Evolutionary conservation across 2,113 vertebrate genomes (phyloP), one percentile per base, ranked within the genome.

Genomic region (Bambusicola thoracicus): DNA sequence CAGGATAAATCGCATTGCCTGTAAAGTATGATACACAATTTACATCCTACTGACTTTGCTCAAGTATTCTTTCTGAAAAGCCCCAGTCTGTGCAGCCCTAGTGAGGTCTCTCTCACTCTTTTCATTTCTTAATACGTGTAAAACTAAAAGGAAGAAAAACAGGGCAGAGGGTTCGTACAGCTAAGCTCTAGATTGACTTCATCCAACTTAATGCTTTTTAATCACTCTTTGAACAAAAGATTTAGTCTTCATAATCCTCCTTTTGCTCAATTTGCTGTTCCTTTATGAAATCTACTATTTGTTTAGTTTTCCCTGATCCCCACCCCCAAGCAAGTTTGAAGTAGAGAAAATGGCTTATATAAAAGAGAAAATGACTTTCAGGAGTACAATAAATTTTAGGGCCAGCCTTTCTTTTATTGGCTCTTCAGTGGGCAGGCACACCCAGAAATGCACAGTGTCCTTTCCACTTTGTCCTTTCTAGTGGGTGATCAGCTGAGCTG

Each of bases 191-290:
- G 83, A 93, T 86, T 84, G 92, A 95, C 96, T 98, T 97, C 93
- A 96, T 97, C 94, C 65, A 46, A 96, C 89, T 97, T 97, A 98
- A 98, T 97, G 90, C 96, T 97, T 97, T 97, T 94, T 97, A 98
- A 98, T 98, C 97, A 97, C 91, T 95, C 94, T 97, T 98, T 97
- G 97, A 97, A 98, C 97, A 98, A 97, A 97, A 97, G 97, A 96
- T 97, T 97, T 97, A 97, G 93, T 73, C 87, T 82, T 90, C 73
- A 69, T 97, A 98, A 98, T 98, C 97, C 95, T 96, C 79, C 92
- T 97, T 95, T 97, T 97, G 95, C 90, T 97, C 96, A 97, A 91
- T 92, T 96, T 94, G 70, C 83, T 96, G 95, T 95, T 97, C 34
- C 89, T 96, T 96, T 94, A 93, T 65, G 83, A 95, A 96, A 97